phyloP scores from a whole-genome alignment of 1,140 invertebrate species.

The Anthonomus grandis region DNA sequence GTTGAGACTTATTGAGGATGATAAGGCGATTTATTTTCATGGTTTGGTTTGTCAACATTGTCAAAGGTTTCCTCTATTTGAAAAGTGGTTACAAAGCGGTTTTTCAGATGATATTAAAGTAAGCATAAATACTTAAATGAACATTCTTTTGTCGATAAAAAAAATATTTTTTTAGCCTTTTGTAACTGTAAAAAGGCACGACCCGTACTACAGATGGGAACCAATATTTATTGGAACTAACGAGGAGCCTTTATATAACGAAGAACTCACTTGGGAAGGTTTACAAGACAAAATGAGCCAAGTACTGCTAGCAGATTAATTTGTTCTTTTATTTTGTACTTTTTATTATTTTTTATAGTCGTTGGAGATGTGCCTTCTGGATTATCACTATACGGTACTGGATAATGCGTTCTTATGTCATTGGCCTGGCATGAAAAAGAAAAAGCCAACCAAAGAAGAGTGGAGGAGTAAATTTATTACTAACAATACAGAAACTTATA shows the following conservation, averaged over 20 bases:
- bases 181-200: conserved; percentile 63
- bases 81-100: conserved; percentile 61
- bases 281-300: conserved; percentile 83
- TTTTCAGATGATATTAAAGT: conserved; percentile 49
- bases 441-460: conserved; percentile 44
- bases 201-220: conserved; percentile 75
- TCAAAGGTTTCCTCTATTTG: conserved; percentile 73
- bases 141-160: not conserved
- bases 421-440: conserved; percentile 65
- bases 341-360: conserved; percentile 55
- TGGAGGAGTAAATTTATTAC: conserved; percentile 55
- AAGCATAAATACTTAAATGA: conserved; percentile 1
- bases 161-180: conserved; percentile 55
- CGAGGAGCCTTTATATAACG: conserved; percentile 75
- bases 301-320: conserved; percentile 54
- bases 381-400: conserved; percentile 69
- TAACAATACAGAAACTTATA: conserved; percentile 62
- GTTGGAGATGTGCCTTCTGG: conserved; percentile 74
- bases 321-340: not conserved
- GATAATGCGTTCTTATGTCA: conserved; percentile 76
- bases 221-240: conserved; percentile 79
- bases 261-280: conserved; percentile 77
- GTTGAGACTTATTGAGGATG: conserved; percentile 49
- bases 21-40: conserved; percentile 63
- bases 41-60: conserved; percentile 67